Percentiles rank a stretch among this genome's conserved stretches.
phyloP scores from a whole-genome alignment of 2,113 vertebrate species.

The Haliaeetus leucogaster region DNA sequence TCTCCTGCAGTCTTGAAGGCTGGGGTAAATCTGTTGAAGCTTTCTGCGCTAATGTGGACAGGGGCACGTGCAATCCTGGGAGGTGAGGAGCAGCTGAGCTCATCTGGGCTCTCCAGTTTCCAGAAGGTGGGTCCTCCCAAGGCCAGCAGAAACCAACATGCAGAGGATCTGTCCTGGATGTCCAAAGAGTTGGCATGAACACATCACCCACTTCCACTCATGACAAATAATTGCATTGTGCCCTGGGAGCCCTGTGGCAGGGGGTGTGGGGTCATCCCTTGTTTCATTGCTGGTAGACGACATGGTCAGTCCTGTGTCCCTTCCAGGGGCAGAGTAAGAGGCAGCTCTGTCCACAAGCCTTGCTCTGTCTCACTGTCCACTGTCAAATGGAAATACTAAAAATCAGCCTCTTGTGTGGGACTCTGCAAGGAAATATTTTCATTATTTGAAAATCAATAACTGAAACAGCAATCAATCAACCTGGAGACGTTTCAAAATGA shows the following conservation, averaged over 20 bases:
- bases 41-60: neutral
- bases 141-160: neutral
- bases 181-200: neutral
- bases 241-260: neutral
- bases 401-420: neutral
- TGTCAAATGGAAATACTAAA: neutral
- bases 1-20: neutral
- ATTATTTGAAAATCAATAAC: slow-evolving; percentile 44
- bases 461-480: slow-evolving; percentile 14
- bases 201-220: neutral
- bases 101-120: neutral
- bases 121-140: neutral
- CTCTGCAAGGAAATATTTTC: neutral
- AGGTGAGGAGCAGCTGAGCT: neutral
- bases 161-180: neutral
- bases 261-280: neutral
- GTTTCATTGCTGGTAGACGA: neutral
- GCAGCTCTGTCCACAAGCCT: neutral
- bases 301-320: neutral
- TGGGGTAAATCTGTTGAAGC: neutral
- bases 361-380: neutral
- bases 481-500: neutral
- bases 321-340: neutral
- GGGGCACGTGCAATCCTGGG: fast-evolving
- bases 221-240: neutral